A percentile compares a stretch with the other conserved stretches of the same genome.
Evolutionary conservation across 2,888 invertebrate genomes (phyloP).

Genomic region (Eilema griseolum): DNA sequence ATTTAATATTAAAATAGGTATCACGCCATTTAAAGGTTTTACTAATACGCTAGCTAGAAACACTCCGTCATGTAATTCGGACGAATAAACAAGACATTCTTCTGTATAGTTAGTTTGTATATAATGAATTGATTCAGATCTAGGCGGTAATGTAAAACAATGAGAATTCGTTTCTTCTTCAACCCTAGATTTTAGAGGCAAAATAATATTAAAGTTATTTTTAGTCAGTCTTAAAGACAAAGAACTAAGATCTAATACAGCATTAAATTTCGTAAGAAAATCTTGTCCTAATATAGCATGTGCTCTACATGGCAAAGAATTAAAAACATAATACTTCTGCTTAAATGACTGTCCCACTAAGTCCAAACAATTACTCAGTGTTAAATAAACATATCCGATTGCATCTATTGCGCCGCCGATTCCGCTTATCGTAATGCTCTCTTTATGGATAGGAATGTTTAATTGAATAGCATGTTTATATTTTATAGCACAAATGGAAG

Average conservation of each 20-base stretch:
- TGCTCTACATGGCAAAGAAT: conserved; percentile 4
- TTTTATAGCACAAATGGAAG: conserved; percentile 31
- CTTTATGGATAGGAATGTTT: conserved; percentile 27
- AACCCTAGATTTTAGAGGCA: no score
- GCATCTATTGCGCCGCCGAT: conserved; percentile 23
- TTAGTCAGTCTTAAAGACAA: background rate
- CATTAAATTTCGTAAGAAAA: conserved; percentile 1
- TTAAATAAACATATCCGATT: conserved; percentile 26
- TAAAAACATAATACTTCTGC: no score
- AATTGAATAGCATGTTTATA: conserved; percentile 16
- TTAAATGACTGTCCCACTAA: background rate
- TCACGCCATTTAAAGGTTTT: no score
- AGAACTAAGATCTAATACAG: background rate
- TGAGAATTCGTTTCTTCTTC: no score
- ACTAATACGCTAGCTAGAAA: no score
- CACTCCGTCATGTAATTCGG: no score
- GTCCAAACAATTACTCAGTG: background rate
- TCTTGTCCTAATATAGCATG: conserved; percentile 16
- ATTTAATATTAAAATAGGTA: no score
- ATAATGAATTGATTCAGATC: no score
- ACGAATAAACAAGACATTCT: no score
- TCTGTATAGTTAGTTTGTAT: no score
- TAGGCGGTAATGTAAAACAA: no score
- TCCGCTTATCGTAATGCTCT: conserved; percentile 31
- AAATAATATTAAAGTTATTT: no score